These are phyloP conservation scores for Turritopsis rubra DNA, from an alignment of 30 jellyfish, hydroid and myxozoan species.

Conservation along the genomic window DNA sequence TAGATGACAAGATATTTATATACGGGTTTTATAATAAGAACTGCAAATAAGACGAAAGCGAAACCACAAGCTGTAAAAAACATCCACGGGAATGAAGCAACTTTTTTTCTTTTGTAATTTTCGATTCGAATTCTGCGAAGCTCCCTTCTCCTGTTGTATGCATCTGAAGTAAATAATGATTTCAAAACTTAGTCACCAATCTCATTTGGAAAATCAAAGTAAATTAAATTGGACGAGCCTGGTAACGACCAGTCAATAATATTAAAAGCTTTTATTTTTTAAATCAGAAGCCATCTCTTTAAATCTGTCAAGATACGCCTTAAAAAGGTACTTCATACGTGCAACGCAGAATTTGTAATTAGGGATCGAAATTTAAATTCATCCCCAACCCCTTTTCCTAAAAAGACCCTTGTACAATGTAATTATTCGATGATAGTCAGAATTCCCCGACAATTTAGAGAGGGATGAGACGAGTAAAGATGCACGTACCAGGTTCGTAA, in stretches of 20 bases:
- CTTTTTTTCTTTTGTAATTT: background rate
- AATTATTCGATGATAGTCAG: too few species aligned
- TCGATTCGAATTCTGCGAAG: background rate
- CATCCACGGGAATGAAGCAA: background rate
- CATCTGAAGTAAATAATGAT: background rate
- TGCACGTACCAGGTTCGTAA: background rate
- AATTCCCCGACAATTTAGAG: background rate
- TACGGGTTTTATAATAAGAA: background rate
- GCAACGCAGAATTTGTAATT: too few species aligned
- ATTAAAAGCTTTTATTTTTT: too few species aligned
- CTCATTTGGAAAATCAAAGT: too few species aligned
- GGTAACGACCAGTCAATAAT: background rate
- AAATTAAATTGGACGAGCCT: too few species aligned
- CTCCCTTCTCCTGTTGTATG: background rate
- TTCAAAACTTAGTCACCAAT: background rate
- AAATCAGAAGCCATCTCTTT: too few species aligned
- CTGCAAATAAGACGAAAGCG: conserved; percentile 1
- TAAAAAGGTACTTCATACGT: too few species aligned
- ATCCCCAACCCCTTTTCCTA: too few species aligned
- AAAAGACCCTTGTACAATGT: too few species aligned
- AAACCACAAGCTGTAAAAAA: background rate
- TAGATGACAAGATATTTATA: background rate
- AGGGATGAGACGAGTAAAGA: background rate
- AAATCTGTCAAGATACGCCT: too few species aligned
- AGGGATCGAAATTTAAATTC: too few species aligned